Evolutionary conservation across 2,113 vertebrate species (phyloP), one percentile per base, ranked within the genome.

Genomic region (Cyprinodon brontotheroides): DNA sequence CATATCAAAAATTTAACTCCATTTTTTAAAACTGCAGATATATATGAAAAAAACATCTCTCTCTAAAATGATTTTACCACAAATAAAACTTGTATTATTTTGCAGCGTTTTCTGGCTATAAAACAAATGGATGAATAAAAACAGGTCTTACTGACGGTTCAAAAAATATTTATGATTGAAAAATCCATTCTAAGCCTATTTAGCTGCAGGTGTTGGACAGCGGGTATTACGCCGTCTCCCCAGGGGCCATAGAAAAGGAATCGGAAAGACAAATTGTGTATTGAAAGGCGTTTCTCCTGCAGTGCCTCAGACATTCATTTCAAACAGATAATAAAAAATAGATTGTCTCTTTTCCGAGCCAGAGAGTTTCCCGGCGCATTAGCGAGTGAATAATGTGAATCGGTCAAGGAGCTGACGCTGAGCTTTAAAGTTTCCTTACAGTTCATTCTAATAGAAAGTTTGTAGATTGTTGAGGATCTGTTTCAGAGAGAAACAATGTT

Each of bases 391-490:
- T 68, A 60, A 73, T 36, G 17, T 7, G 43, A 74, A 70, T 10
- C 17, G 61, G 47, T 65, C 73, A 14, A 75, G 68, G 47, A 74
- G 29, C 37, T 45, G 43, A 11, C 5, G 9, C 43, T 10, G 43
- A 11, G 2, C 0, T 11, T 17, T 7, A 29, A 15, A 75, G 63
- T 72, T 72, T 72, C 38, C 80, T 84, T 78, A 50, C 63, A 66
- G 76, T 63, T 72, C 60, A 74, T 39, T 74, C 41, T 15, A 40
- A 14, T 60, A 57, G 43, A 7, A 79, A 85, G 64, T 60, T 78
- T 86, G 78, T 61, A 61, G 20, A 65, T 41, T 39, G 70, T 57
- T 68, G 6, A 65, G 70, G 50, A 47, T 39, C 6, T 22, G 41
- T 70, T 78, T 45, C 43, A 45, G 43, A 8, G 2, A 45, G 6